A percentile compares a stretch with the other conserved stretches of the same genome.
phyloP scores from a whole-genome alignment of 2,113 vertebrate genomes.

The Epinephelus moara region DNA sequence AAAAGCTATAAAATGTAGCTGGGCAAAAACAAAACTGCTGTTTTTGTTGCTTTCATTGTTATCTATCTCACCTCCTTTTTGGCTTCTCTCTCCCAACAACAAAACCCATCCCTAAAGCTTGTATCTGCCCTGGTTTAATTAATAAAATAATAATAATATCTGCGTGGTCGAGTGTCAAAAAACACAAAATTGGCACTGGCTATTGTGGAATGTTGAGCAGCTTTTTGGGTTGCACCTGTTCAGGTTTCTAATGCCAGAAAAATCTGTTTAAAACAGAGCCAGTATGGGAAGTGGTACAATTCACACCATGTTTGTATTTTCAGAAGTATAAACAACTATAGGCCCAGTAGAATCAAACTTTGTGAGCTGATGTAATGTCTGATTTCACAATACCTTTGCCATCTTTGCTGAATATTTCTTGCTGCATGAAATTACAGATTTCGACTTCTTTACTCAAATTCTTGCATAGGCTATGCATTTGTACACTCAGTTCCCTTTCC shows the following conservation, averaged over 20 bases:
- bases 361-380: not conserved
- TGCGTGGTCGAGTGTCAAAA: not conserved
- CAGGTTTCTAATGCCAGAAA: slow-evolving; percentile 32
- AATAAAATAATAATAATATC: slow-evolving; percentile 14
- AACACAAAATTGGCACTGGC: slow-evolving; percentile 6
- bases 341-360: slow-evolving; percentile 2
- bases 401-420: slow-evolving; percentile 8
- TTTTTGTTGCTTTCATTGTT: not conserved
- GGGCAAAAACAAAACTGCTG: not conserved
- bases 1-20: not conserved
- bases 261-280: slow-evolving; percentile 42
- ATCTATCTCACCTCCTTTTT: slow-evolving; percentile 12
- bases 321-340: not conserved
- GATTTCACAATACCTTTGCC: not conserved
- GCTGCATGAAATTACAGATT: not conserved
- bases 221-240: slow-evolving; percentile 43
- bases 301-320: slow-evolving; percentile 10
- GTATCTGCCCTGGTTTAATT: slow-evolving; percentile 10
- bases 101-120: not conserved
- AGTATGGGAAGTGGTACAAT: slow-evolving; percentile 17
- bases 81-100: not conserved
- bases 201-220: not conserved
- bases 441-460: not conserved
- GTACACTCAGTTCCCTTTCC: not conserved
- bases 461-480: no score